Evolutionary conservation across 2,113 vertebrate genomes (phyloP), one percentile per base, ranked within the genome.

Genomic region (Ciconia stormi): DNA sequence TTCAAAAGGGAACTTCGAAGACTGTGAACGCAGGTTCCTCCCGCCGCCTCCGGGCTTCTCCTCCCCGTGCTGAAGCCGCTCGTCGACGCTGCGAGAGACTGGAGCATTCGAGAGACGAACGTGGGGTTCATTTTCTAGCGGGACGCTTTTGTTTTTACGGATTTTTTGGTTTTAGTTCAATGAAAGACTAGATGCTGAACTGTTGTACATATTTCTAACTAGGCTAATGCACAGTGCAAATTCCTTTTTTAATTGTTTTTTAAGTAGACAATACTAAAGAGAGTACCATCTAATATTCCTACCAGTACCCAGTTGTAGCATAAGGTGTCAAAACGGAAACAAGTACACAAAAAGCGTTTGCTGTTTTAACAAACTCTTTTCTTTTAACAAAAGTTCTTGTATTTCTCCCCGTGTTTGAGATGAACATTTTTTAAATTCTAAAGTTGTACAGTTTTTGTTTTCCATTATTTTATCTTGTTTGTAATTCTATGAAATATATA

Each of bases 1-100:
- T 99, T 98, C 98, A 99, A 99, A 99, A 99, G 99, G 99, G 99
- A 99, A 99, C 99, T 99, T 98, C 97, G 99, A 99, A 99, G 99
- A 99, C 99, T 99, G 99, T 99, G 99, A 99, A 99, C 98, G 97
- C 98, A 98, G 99, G 98, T 99, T 98, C 99, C 98, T 98, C 84
- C 93, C 92, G 85, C 96, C 90, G 38, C 91, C 97, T 93, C 93
- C 23, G 3, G 83, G 97, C 96, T 97, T 97, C 98, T 98, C 98
- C 97, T 87, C 98, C 98, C 98, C 98, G 97, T 98, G 98, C 98
- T 95, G 98, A 98, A 98, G 98, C 98, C 98, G 89, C 98, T 98
- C 97, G 97, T 98, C 97, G 83, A 97, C 98, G 98, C 98, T 95
- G 96, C 97, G 97, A 98, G 99, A 99, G 98, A 98, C 99, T 98